Evolutionary conservation across 2,797 vertebrate species (phyloP), one percentile per base, ranked within the genome.

Genomic region (Fringilla coelebs): DNA sequence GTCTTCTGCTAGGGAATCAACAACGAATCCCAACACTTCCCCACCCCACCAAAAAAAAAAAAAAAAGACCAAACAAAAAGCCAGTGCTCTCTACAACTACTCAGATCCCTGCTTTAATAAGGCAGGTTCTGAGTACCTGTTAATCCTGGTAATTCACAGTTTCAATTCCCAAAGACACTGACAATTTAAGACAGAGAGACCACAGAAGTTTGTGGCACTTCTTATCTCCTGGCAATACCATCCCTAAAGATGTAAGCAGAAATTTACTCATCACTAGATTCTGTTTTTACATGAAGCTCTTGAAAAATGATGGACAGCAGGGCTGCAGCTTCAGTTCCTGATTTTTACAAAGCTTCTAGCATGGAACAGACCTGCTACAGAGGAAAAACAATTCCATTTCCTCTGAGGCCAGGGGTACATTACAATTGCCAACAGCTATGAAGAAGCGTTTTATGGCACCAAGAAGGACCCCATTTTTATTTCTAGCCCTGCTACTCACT

Each of bases 401-500:
- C 54, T 60, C 78, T 40, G 36, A 80, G 43, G 11, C 7, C 57
- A 91, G 31, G 12, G 10, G 3, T 10, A 12, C 3, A 14, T 26
- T 43, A 60, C 46, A 82, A n/a, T 26, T 26, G 46, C 11, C 49
- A 67, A 49, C n/a, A 70, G 24, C 45, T 61, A 29, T 0, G 5
- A 58, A 92, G 29, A 17, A 61, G 28, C 26, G 46, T 31, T 85
- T 88, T 4, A 70, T 3, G 2, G 26, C 32, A 75, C 8, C 54
- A 78, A 19, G 29, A 72, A 82, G 24, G 41, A 77, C 5, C 25
- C 11, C 31, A 31, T 19, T 80, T 54, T 58, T 31, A 60, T 41
- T 67, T 65, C 51, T 36, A 24, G 7, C 29, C 43, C 38, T 16
- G 61, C 29, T 87, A 97, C 98, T 98, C 93, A 98, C 98, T 94